Conservation (phyloP, 1,140 invertebrate genomes). For the Rhopalosiphum padi region DNA sequence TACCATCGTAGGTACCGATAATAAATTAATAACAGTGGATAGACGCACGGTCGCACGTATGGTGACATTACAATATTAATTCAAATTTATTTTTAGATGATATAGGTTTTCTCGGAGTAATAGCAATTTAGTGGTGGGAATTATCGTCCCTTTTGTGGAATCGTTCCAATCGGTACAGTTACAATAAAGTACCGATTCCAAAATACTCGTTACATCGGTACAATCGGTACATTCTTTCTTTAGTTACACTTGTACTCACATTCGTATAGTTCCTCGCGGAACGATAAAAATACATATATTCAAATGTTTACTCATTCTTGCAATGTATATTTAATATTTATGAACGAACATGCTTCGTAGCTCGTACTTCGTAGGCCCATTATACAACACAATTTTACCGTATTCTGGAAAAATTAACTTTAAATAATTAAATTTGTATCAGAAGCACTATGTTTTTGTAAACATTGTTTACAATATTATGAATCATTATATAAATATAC, state of each 20-base stretch:
- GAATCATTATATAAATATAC: background rate
- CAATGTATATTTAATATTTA: background rate
- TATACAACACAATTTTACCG: background rate
- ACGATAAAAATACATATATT: background rate
- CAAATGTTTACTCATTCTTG: background rate
- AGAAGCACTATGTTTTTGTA: background rate
- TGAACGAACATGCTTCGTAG: background rate
- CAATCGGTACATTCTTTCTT: background rate
- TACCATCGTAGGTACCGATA: background rate
- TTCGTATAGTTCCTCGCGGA: background rate
- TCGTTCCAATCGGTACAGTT: slow-evolving; percentile 15
- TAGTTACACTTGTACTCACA: background rate
- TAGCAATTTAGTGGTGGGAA: slow-evolving; percentile 2
- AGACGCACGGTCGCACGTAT: no score
- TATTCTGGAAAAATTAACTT: background rate
- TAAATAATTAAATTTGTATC: background rate
- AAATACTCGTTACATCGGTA: background rate
- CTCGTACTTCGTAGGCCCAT: background rate
- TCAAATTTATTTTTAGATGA: no score
- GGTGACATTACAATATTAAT: no score
- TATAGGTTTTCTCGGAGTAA: no score
- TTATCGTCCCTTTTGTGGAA: slow-evolving; percentile 9
- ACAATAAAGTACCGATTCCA: background rate
- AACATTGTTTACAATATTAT: background rate
- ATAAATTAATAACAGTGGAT: background rate